A percentile compares a stretch with the other conserved stretches of the same genome.
Evolutionary conservation across 2,113 vertebrate genomes (phyloP).

Genomic region (Setophaga petechia): DNA sequence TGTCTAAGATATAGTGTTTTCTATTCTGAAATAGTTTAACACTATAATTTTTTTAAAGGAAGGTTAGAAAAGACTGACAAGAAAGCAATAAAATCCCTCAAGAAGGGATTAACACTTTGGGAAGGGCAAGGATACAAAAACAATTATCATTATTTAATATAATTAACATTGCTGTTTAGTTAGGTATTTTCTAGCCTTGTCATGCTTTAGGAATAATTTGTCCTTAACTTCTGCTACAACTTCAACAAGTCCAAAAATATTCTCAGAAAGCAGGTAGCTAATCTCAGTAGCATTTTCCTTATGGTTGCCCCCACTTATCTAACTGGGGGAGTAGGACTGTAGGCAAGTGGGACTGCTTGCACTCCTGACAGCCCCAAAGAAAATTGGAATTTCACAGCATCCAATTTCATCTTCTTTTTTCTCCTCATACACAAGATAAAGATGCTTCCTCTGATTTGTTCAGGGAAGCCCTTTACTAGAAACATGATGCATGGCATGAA

Average conservation of each 20-base stretch:
- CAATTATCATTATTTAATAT: background rate
- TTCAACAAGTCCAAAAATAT: background rate
- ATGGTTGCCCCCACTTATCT: background rate
- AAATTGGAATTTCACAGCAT: background rate
- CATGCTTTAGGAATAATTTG: background rate
- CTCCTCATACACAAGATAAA: background rate
- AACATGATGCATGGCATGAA: background rate
- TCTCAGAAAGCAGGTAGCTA: background rate
- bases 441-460: background rate
- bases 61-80: background rate
- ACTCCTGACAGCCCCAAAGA: background rate
- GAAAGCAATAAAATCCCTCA: background rate
- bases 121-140: rapidly evolving
- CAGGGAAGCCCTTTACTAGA: background rate
- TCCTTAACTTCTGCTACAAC: background rate
- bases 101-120: background rate
- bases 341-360: too few relatives aligned
- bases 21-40: background rate
- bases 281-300: background rate
- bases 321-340: background rate
- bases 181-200: background rate
- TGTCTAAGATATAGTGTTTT: background rate
- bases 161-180: background rate
- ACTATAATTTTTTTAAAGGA: background rate
- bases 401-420: background rate